Percentiles rank a stretch among this genome's conserved stretches.
Evolutionary conservation across 1,140 invertebrate species (phyloP).

Genomic region (Drosophila saltans): DNA sequence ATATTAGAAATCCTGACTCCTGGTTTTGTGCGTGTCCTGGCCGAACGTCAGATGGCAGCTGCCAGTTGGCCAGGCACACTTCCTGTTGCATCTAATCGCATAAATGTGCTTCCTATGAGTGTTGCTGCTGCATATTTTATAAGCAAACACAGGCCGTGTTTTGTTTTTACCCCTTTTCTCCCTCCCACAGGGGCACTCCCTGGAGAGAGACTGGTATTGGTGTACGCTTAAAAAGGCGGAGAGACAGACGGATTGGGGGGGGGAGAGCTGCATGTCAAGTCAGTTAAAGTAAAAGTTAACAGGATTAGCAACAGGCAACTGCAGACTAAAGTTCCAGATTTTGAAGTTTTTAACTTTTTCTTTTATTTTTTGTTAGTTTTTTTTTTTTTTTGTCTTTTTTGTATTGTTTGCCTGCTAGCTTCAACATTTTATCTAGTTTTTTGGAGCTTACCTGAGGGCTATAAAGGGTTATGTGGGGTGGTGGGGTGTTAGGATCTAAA

Average conservation of each 20-base stretch:
- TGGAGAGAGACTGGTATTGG: no score
- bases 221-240: not conserved
- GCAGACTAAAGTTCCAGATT: constrained; percentile 30
- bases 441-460: constrained; percentile 42
- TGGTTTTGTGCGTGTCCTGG: constrained; percentile 54
- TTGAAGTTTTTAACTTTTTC: constrained; percentile 46
- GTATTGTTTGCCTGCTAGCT: not conserved
- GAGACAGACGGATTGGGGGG: not conserved
- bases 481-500: constrained; percentile 13
- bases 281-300: constrained; percentile 51
- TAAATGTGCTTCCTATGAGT: constrained; percentile 78
- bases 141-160: constrained; percentile 56
- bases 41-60: constrained; percentile 55
- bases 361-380: constrained; percentile 27
- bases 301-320: constrained; percentile 36
- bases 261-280: constrained; percentile 29
- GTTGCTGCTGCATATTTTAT: constrained; percentile 73
- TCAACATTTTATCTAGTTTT: constrained; percentile 36
- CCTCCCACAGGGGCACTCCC: not conserved
- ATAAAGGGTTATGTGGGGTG: not conserved
- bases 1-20: constrained; percentile 27
- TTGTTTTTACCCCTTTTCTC: constrained; percentile 10
- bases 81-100: constrained; percentile 78
- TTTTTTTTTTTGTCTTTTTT: not conserved
- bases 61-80: constrained; percentile 43